A percentile compares a stretch with the other conserved stretches of the same genome.
phyloP scores from a whole-genome alignment of 2,888 invertebrate species.

The Hirtodrosophila confusa region DNA sequence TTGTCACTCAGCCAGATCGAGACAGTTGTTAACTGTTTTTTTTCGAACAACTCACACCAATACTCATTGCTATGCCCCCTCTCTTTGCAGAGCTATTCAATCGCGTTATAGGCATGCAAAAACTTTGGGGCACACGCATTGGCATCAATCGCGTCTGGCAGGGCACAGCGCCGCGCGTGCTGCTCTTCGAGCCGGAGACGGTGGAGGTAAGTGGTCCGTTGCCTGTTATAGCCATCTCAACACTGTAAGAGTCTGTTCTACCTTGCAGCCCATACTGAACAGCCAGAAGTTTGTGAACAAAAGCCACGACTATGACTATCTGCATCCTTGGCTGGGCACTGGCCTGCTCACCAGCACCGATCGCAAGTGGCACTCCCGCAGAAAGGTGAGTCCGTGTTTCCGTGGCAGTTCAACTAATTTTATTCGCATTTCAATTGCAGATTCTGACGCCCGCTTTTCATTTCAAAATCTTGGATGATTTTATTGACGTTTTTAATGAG shows the following conservation, averaged over 20 bases:
- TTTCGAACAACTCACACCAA: background rate
- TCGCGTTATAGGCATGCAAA: slow-evolving; percentile 85
- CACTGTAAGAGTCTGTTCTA: background rate
- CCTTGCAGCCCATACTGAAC: slow-evolving; percentile 85
- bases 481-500: slow-evolving; percentile 87
- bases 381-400: slow-evolving; percentile 84
- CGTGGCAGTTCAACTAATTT: background rate
- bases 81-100: slow-evolving; percentile 84
- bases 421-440: slow-evolving; percentile 56
- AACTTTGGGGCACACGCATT: slow-evolving; percentile 85
- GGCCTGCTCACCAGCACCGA: slow-evolving; percentile 86
- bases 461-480: slow-evolving; percentile 89
- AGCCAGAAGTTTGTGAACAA: slow-evolving; percentile 87
- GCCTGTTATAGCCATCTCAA: background rate
- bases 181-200: slow-evolving; percentile 85
- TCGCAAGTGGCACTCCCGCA: slow-evolving; percentile 87
- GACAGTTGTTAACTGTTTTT: slow-evolving; percentile 26
- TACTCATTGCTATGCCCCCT: slow-evolving; percentile 2
- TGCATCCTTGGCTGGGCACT: slow-evolving; percentile 87
- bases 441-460: slow-evolving; percentile 89
- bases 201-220: slow-evolving; percentile 83
- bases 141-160: slow-evolving; percentile 86
- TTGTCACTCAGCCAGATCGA: slow-evolving; percentile 26
- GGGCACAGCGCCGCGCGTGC: slow-evolving; percentile 84
- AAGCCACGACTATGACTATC: slow-evolving; percentile 86